Base-by-base conservation (phyloP, 53 echinoderm and acorn worm genomes). In the Henricia sp. region DNA sequence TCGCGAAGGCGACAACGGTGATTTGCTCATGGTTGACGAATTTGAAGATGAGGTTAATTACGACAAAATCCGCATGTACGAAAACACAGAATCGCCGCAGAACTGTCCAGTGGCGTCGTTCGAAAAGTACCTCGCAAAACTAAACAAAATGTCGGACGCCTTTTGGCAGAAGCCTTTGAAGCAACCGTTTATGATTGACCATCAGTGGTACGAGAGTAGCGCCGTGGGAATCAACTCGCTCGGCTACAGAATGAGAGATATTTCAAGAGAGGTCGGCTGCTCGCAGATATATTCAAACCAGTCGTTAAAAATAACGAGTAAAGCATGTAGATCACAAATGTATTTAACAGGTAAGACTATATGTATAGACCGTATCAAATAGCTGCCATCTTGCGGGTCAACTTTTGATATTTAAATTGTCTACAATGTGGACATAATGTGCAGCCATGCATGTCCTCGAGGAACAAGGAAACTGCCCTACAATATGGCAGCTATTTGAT, bases 261-360 rank as follows among this genome's bases (percentile, higher is more conserved):
- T 90, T 21, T 69, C 70, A 4, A 42, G 36, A 1, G 34, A 37
- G 16, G 82, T 86, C 3, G 86, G 90, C 16, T 86, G 86, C 62
- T 85, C 90, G 14, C 53, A 34, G 50, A 14, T 70, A 2, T 90
- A 90, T 66, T 86, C 86, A 17, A 90, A 90, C 46, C 71, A 72
- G 35, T 71, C 72, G 25, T 67, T 88, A 64, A 80, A 80, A 34
- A 46, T 80, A 4, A 80, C 80, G 50, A 80, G 80, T 80, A 80
- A 35, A 64, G 70, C 27, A 3, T 70, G 70, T 44, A 20, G 26
- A 27, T 44, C 46, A 30, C 42, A 29, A 44, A 70, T 70, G 70
- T 28, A 25, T 9, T 12, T 3, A 14, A 44, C 29, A 42, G 70
- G 70, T 70, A 68, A n/a, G n/a, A n/a, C n/a, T n/a, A n/a, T n/a